phyloP scores from a whole-genome alignment of 2,888 invertebrate genomes.

The Strigamia maritima region DNA sequence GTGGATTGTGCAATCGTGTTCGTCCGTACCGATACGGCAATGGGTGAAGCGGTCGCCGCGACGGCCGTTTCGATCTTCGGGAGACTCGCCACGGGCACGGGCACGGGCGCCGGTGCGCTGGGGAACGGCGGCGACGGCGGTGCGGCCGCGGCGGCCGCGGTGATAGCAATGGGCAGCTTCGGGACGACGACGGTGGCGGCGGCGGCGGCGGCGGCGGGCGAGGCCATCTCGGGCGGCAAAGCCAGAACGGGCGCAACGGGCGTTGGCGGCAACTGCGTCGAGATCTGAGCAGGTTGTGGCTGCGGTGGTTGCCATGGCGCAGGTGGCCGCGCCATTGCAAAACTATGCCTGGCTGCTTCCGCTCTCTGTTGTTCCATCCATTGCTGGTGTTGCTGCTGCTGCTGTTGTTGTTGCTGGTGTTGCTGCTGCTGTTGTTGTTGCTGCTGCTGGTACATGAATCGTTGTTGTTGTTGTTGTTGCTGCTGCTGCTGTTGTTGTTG shows the following conservation, averaged over 20 bases:
- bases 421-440: constrained; percentile 34
- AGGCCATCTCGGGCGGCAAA: background rate
- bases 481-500: constrained; percentile 35
- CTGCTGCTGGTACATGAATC: constrained; percentile 22
- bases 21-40: background rate
- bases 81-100: background rate
- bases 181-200: background rate
- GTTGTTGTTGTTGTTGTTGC: constrained; percentile 31
- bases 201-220: background rate
- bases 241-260: background rate
- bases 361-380: constrained; percentile 38
- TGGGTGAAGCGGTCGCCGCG: background rate
- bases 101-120: background rate
- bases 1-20: constrained; percentile 17
- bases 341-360: constrained; percentile 38
- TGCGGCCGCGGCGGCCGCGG: background rate
- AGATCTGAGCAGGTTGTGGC: background rate
- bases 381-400: constrained; percentile 37
- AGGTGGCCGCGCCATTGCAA: constrained; percentile 30
- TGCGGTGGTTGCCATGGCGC: constrained; percentile 31
- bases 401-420: constrained; percentile 32
- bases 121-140: background rate
- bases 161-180: no score
- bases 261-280: constrained; percentile 1
- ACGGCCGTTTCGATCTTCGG: background rate